Base-by-base conservation (phyloP, 2,888 invertebrate genomes). In the Pocota personata region DNA sequence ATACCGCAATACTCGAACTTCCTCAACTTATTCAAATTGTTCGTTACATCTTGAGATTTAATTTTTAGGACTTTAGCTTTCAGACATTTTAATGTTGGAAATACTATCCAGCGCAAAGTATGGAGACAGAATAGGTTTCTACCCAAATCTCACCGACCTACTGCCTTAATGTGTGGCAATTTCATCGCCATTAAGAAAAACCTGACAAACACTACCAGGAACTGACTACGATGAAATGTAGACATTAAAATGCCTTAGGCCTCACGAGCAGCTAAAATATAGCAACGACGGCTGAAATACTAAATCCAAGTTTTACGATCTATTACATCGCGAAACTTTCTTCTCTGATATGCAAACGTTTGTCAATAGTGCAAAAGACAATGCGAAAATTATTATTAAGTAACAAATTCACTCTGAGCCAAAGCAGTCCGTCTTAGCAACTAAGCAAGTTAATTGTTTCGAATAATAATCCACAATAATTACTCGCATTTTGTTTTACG, bases 401-500 rank as follows among this genome's bases (percentile, higher is more conserved):
- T 80, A 73, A 67, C 66, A 35, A 50, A 24, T 6, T 1, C 24
- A n/a, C 40, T 57, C 16, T 12, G 6, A 37, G 40, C 30, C 27
- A 48, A 58, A 55, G 7, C 12, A 14, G 48, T 50, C 7, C 8
- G 32, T 55, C 52, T 10, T 7, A 43, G 48, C 40, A 79, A 62
- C 48, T 60, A 80, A 46, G 16, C 43, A 19, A 75, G 43, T 52
- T 67, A 60, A 55, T 60, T 37, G 60, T 67, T 52, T 75, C 32
- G 60, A 37, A 58, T 60, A 67, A 66, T 66, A 67, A 30, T 37
- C 62, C 12, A 24, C 21, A 62, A 64, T 76, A 67, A 76, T 67
- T 67, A 58, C 57, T 48, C n/a, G 30, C 8, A 21, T 57, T 58
- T 50, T 58, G 16, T 19, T 76, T 76, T 76, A 76, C 67, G 67